Base-by-base conservation (phyloP, 2,888 invertebrate species). In the Acleris emargana region DNA sequence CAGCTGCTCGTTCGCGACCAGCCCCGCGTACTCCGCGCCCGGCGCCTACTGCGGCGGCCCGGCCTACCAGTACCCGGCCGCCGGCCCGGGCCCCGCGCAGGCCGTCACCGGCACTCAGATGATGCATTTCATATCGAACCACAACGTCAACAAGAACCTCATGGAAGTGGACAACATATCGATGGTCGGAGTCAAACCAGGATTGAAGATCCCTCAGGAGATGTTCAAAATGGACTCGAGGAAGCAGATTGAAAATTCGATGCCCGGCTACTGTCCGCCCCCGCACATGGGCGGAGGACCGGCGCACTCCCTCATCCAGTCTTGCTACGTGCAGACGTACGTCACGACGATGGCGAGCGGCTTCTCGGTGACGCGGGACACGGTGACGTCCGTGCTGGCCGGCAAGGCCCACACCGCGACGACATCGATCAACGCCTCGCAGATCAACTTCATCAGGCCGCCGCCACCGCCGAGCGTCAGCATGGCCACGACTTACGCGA, bases 351-450 rank as follows among this genome's bases (percentile, higher is more conserved):
- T 93, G 85, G 96, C 96, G 0, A 95, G 96, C 77, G 95, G 96
- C 9, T 95, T 96, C 79, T 96, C 96, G 0, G 95, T 95, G 3
- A 96, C 96, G 43, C 94, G 96, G 72, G 97, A 97, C 79, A 97
- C 97, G 0, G 96, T 97, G 20, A 97, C 97, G 0, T 96, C 95
- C 0, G 96, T 97, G 2, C 83, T 96, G 68, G 96, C 96, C 2
- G 96, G 96, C 3, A 93, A 95, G 80, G 94, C 96, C 0, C 95
- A 95, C 73, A 96, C 96, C 0, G 95, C 95, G 0, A 96, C 96
- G 0, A 96, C 96, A 0, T 95, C 96, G 0, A 94, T 96, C 28
- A 96, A 95, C 73, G 94, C 94, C 32, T 93, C 95, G 5, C 90
- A 89, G 69, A 93, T 76, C 62, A 93, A 80, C 76, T 91, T 85